phyloP scores from a whole-genome alignment of 2,888 invertebrate species.

The Choristoneura rosaceana region DNA sequence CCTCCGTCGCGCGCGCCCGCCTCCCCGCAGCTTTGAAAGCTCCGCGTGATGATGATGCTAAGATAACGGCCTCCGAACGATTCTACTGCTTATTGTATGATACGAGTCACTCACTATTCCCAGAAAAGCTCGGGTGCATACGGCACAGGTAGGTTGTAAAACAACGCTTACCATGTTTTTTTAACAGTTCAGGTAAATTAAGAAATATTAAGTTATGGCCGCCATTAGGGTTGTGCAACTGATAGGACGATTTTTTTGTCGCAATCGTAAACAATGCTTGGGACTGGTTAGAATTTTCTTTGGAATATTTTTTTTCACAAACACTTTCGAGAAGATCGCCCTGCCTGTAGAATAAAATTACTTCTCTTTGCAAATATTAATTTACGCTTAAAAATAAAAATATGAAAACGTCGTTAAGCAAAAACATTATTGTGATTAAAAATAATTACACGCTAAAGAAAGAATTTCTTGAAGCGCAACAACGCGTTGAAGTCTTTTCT shows the following conservation, averaged over 20 bases:
- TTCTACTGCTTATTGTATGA: slow-evolving; percentile 82
- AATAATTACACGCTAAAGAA: background rate
- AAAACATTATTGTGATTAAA: background rate
- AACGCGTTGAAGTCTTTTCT: slow-evolving; percentile 22
- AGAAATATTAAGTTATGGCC: slow-evolving; percentile 36
- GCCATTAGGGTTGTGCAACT: slow-evolving; percentile 23
- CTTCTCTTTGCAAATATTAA: too few species aligned
- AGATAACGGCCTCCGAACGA: slow-evolving; percentile 82
- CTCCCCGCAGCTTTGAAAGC: slow-evolving; percentile 75
- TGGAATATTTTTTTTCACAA: background rate
- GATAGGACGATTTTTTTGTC: slow-evolving; percentile 6
- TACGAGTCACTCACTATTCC: slow-evolving; percentile 68
- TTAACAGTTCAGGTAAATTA: slow-evolving; percentile 31
- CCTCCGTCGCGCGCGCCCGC: slow-evolving; percentile 58
- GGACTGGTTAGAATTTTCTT: background rate
- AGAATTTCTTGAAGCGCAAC: background rate
- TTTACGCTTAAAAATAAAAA: too few species aligned
- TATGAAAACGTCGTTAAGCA: too few species aligned
- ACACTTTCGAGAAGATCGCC: background rate
- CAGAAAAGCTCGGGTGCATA: slow-evolving; percentile 57
- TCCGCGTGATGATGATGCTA: slow-evolving; percentile 81
- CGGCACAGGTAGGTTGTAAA: slow-evolving; percentile 53
- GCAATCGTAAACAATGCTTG: background rate
- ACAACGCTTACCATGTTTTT: slow-evolving; percentile 31
- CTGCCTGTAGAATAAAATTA: too few species aligned